Evolutionary conservation across 1,140 invertebrate genomes (phyloP), one percentile per base, ranked within the genome.

Genomic region (Luehdorfia chinensis): DNA sequence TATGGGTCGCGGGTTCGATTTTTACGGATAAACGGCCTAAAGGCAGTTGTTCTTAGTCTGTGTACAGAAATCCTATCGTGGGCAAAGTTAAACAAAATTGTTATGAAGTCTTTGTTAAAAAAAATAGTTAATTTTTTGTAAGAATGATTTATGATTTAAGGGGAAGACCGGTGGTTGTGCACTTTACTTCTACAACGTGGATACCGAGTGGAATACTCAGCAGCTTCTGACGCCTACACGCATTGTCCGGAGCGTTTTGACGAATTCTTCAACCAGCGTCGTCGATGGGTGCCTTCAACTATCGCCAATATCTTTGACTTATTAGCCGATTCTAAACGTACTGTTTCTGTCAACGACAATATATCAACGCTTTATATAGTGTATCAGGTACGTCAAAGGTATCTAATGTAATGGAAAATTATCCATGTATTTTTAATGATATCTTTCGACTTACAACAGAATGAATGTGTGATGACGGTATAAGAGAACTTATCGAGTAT

Each of bases 151-250:
- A 4, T 9, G 19, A 28, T 30, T 58, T 13, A 33, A 89, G 89
- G 93, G n/a, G 96, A 98, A 79, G 96, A 98, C 89, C 90, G 96
- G 73, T 98, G 97, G 97, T 88, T 98, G 4, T 98, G 97, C 69
- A 98, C 97, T 0, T 77, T 98, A 12, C 86, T 98, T 0, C 84
- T 98, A 12, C 96, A 99, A 86, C 90, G 97, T 86, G 98, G 98
- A 1, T 99, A 99, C 83, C 91, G 97, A 34, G 97, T 99, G 11
- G 98, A 99, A 87, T 99, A 99, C 77, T 98, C 96, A 30, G 98
- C 98, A 62, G 98, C 98, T 9, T 96, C 96, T 6, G 98, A 99
- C 75, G 97, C 98, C 14, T 97, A 98, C 80, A 99, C 98, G 13
- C 97, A 99, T 67, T 96, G 94, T 32, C 96, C 97, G 0, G 97